Base-by-base conservation (phyloP, 2,888 invertebrate species). In the Ophion ventricosus region DNA sequence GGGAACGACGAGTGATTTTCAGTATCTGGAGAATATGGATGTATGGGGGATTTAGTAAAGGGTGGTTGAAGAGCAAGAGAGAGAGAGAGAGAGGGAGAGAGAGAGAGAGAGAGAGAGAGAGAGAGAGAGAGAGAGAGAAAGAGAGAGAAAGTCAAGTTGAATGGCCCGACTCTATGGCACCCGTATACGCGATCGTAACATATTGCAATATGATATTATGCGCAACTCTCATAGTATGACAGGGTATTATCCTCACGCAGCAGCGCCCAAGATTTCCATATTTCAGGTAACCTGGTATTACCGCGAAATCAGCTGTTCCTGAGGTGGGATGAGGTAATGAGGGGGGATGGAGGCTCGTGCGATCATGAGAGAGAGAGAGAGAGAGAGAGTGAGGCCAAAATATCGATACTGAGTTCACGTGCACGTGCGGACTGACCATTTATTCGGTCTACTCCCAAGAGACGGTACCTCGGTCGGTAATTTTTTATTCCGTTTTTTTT, bases 161-260 rank as follows among this genome's bases (percentile, higher is more conserved):
- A 89, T 81, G 88, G 86, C 88, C 87, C 76, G 85, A 80, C 89
- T 85, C 83, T 77, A 87, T 88, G 87, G 87, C 88, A 89, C 88
- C 88, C 80, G 11, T 66, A 70, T 88, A 85, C 74, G 85, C 88
- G 87, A 89, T 90, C 88, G 87, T 90, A 91, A 91, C 90, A 88
- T 91, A 92, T 92, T 90, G 91, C 91, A 90, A 92, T 92, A 92
- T 92, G 91, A 92, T 90, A 93, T 92, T 92, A 92, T 92, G 92
- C 93, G 89, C 90, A 89, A 91, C 87, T 85, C 90, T 90, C 88
- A 89, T 87, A 87, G 90, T 92, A 91, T 92, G 93, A 92, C 91
- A 92, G 92, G 92, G 91, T 93, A 93, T 93, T 93, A 93, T 92
- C 92, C 92, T 92, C 92, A 92, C 92, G 92, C 92, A 93, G 92